These are phyloP conservation scores for Acropora yongei DNA, from an alignment of 64 coral and sea anemone species.

Conservation along the genomic window DNA sequence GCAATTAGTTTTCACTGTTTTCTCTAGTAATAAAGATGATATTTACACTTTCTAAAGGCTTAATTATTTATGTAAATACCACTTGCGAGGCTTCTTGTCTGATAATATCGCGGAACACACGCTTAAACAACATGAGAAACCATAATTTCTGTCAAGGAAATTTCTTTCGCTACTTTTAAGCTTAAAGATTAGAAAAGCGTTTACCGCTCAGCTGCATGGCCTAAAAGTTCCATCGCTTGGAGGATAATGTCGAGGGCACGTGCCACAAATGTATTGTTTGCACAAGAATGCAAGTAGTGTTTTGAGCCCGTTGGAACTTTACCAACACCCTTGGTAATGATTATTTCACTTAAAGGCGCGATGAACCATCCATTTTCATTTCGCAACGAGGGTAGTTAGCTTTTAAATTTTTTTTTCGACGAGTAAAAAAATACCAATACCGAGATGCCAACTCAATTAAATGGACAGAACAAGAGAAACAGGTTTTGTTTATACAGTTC, in stretches of 20 bases:
- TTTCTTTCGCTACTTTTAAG: neutral
- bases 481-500: neutral
- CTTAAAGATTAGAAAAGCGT: neutral
- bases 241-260: constrained; percentile 43
- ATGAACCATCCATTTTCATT: neutral
- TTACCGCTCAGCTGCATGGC: neutral
- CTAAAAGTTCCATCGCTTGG: neutral
- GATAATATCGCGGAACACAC: neutral
- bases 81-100: constrained; percentile 66
- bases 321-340: constrained; percentile 7
- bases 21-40: constrained; percentile 63
- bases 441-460: neutral
- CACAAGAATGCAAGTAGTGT: constrained; percentile 72
- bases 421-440: neutral
- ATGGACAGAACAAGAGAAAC: neutral
- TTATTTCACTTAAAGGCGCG: neutral
- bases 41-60: constrained; percentile 75
- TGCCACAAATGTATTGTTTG: constrained; percentile 79
- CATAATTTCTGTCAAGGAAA: neutral
- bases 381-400: neutral
- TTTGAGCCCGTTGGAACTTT: constrained; percentile 34
- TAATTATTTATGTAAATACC: constrained; percentile 95
- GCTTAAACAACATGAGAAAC: neutral
- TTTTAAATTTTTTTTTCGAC: neutral
- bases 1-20: constrained; percentile 69